Conservation (phyloP, 30 jellyfish, hydroid and myxozoan species). For the Nemopilema nomurai region DNA sequence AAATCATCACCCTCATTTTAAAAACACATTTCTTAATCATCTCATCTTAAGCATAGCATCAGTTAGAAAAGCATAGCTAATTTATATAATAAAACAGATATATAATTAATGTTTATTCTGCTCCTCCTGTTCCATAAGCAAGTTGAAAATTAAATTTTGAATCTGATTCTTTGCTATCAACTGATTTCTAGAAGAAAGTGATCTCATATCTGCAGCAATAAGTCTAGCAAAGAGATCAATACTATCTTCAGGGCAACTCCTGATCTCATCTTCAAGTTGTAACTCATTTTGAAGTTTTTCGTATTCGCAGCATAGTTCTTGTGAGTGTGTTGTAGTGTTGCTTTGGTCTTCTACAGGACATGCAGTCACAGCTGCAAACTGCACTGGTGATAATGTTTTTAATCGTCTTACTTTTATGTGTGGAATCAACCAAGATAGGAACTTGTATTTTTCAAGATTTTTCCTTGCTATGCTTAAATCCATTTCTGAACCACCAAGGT, state of each 20-base stretch:
- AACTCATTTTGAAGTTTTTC: neutral
- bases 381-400: neutral
- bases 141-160: slow-evolving; percentile 12
- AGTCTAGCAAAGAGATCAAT: slow-evolving; percentile 37
- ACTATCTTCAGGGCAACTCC: slow-evolving; percentile 4
- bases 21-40: neutral
- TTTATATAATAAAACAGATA: too few species aligned
- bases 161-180: slow-evolving; percentile 30
- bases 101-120: neutral
- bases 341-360: neutral
- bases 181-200: slow-evolving; percentile 9
- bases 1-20: neutral
- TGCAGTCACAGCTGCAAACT: neutral
- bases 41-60: neutral
- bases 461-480: slow-evolving; percentile 10
- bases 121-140: slow-evolving; percentile 29
- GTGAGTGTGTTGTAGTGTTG: neutral
- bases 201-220: slow-evolving; percentile 21
- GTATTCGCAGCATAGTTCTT: neutral
- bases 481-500: slow-evolving; percentile 27
- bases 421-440: slow-evolving; percentile 54
- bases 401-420: slow-evolving; percentile 22
- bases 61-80: neutral
- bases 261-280: neutral
- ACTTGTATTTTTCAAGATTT: slow-evolving; percentile 13